Conservation (phyloP, 2,797 vertebrate genomes). For the Salmo trutta region DNA sequence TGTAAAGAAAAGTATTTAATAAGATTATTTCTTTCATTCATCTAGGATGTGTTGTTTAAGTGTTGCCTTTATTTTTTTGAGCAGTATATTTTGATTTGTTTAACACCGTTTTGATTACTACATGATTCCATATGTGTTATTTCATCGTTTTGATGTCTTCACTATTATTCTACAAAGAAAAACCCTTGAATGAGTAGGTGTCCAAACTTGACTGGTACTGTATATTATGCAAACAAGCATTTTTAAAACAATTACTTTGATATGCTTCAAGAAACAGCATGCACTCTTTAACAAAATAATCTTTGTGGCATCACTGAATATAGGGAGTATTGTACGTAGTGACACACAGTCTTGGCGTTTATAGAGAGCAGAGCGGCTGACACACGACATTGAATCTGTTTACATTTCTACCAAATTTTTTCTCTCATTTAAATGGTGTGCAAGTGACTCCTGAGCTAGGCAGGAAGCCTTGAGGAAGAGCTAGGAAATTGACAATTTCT, state of each 20-base stretch:
- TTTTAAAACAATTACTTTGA: background rate
- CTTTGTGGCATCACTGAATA: conserved; percentile 40
- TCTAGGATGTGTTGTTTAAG: no score
- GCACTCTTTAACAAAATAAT: conserved; percentile 22
- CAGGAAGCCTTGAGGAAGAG: conserved; percentile 69
- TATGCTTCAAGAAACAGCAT: conserved; percentile 4
- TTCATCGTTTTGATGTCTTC: no score
- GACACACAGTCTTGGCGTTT: background rate
- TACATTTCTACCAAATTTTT: conserved; percentile 59
- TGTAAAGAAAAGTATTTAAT: no score
- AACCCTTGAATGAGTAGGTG: no score
- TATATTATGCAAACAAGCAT: no score
- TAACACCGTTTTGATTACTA: no score
- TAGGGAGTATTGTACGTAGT: conserved; percentile 53
- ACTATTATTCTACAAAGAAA: no score
- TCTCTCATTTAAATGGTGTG: conserved; percentile 75
- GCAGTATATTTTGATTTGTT: no score
- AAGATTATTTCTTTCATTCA: no score
- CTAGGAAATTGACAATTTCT: conserved; percentile 78
- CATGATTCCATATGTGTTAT: no score
- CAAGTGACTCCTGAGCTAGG: conserved; percentile 65
- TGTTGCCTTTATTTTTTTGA: no score
- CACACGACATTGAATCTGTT: conserved; percentile 66
- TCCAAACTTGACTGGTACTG: no score
- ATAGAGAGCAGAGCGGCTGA: conserved; percentile 31